A percentile compares a stretch with the other conserved stretches of the same genome.
Conservation (phyloP, 2,797 vertebrate species). For the Pogoniulus pusillus region DNA sequence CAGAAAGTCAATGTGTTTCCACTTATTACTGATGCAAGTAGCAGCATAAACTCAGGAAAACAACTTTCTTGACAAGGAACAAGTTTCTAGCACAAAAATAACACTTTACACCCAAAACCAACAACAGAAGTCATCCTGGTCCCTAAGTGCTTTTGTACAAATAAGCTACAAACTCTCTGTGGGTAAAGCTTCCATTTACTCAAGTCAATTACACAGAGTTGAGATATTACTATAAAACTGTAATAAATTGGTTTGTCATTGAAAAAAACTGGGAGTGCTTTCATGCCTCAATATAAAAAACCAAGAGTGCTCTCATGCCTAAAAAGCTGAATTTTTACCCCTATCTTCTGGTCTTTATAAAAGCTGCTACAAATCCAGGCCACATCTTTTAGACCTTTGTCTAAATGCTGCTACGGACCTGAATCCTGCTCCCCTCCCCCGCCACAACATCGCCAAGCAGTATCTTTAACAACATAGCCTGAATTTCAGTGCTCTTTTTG, state of each 20-base stretch:
- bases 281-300: too few species aligned
- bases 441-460: background rate
- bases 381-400: background rate
- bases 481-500: background rate
- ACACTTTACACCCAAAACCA: background rate
- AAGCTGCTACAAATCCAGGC: background rate
- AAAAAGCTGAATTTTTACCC: background rate
- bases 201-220: background rate
- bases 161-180: background rate
- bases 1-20: background rate
- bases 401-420: background rate
- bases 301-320: too few species aligned
- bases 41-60: background rate
- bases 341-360: background rate
- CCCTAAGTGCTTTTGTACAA: background rate
- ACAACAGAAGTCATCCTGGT: background rate
- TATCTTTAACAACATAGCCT: background rate
- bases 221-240: background rate
- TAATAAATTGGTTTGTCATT: background rate
- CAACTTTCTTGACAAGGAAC: background rate
- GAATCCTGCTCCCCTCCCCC: background rate
- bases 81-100: background rate
- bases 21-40: background rate
- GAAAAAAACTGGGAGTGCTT: background rate
- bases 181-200: background rate